Evolutionary conservation across 2,797 vertebrate genomes (phyloP).

Genomic region (Diceros bicornis): DNA sequence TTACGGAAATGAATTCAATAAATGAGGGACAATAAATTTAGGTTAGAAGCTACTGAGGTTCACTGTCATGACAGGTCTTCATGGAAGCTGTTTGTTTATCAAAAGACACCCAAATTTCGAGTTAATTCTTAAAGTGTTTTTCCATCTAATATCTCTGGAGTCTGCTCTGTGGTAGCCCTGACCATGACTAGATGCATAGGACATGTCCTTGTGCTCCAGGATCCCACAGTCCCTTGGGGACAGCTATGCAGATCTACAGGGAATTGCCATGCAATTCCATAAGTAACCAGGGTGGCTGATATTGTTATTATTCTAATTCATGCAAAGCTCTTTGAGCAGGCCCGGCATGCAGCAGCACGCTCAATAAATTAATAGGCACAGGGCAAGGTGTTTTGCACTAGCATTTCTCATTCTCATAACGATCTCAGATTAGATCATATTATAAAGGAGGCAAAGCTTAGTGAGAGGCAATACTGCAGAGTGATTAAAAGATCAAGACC

Average conservation of each 20-base stretch:
- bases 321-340: neutral
- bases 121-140: neutral
- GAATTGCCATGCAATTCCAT: neutral
- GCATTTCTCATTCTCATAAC: neutral
- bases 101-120: neutral
- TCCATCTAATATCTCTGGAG: neutral
- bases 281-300: neutral
- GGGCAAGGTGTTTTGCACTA: neutral
- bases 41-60: neutral
- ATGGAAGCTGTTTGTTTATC: constrained; percentile 11
- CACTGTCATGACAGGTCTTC: neutral
- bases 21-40: constrained; percentile 22
- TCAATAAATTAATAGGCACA: neutral
- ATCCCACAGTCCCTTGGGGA: neutral
- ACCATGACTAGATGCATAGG: neutral
- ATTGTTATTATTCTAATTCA: neutral
- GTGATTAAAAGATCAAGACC: neutral
- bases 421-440: constrained; percentile 11
- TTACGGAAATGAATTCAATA: constrained; percentile 31
- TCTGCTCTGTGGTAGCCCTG: neutral
- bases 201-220: neutral
- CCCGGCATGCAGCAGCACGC: neutral
- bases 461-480: neutral
- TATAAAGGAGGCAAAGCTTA: neutral
- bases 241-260: neutral